A percentile compares a stretch with the other conserved stretches of the same genome.
These are phyloP conservation scores for Microcebus griseorufus DNA, from an alignment of 2,113 vertebrate species.

Conservation along the genomic window DNA sequence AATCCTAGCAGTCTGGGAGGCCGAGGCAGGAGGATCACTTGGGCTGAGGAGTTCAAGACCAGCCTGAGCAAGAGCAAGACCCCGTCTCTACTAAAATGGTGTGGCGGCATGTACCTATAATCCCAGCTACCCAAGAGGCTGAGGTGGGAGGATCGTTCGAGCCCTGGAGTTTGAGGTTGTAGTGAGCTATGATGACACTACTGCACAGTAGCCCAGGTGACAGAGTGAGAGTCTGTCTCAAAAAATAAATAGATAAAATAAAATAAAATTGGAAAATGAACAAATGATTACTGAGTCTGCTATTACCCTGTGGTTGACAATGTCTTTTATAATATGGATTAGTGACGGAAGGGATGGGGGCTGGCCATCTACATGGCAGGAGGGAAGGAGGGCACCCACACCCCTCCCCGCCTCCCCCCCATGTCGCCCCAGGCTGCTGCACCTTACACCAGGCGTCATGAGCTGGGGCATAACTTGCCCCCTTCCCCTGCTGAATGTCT, in stretches of 20 bases:
- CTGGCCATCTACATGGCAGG: neutral
- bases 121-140: neutral
- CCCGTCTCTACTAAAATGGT: too few species aligned
- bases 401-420: neutral
- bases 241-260: too few species aligned
- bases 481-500: neutral
- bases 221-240: too few species aligned
- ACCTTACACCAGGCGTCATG: rapidly evolving
- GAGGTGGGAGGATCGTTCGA: too few species aligned
- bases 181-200: too few species aligned
- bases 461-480: neutral
- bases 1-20: too few species aligned
- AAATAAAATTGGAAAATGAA: neutral
- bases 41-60: too few species aligned
- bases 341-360: neutral
- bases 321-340: neutral
- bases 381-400: neutral
- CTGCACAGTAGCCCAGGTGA: too few species aligned
- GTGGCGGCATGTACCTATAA: too few species aligned
- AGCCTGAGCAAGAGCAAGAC: too few species aligned
- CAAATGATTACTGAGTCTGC: neutral
- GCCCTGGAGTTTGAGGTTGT: too few species aligned
- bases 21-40: too few species aligned
- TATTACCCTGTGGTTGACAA: neutral
- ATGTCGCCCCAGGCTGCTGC: neutral